Conservation (phyloP, 2,888 invertebrate species). For the Campoletis raptor region DNA sequence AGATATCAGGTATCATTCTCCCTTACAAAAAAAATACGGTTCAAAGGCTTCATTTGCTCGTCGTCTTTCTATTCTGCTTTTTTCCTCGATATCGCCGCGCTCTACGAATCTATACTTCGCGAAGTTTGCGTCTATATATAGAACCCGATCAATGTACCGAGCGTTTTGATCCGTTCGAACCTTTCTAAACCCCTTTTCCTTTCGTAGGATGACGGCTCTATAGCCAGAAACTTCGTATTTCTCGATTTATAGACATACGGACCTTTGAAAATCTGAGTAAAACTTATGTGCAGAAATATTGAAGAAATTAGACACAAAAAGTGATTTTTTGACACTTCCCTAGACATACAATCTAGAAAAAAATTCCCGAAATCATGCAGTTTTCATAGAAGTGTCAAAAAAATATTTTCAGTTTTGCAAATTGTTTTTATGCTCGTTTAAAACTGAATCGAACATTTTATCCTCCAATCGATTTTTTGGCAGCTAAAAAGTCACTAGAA, state of each 20-base stretch:
- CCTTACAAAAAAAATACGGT: constrained; percentile 44
- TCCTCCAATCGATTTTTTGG: no score
- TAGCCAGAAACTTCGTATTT: constrained; percentile 33
- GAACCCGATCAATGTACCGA: constrained; percentile 64
- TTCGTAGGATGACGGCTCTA: constrained; percentile 30
- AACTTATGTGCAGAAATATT: no score
- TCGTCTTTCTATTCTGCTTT: constrained; percentile 25
- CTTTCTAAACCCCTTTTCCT: constrained; percentile 14
- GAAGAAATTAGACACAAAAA: no score
- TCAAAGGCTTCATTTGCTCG: constrained; percentile 41
- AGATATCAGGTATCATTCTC: constrained; percentile 33
- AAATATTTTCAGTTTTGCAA: no score
- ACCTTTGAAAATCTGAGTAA: background rate
- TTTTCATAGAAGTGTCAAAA: no score
- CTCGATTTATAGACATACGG: background rate
- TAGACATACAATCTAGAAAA: no score
- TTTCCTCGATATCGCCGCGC: constrained; percentile 21
- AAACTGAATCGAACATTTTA: no score
- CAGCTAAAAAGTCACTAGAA: background rate
- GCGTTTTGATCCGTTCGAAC: constrained; percentile 51
- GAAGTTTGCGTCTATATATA: constrained; percentile 37
- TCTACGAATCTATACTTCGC: constrained; percentile 40
- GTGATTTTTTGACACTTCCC: no score
- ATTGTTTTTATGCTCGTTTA: no score
- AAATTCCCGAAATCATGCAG: no score